Conservation (phyloP, 1,140 invertebrate genomes). For the Platyscapa corneri region DNA sequence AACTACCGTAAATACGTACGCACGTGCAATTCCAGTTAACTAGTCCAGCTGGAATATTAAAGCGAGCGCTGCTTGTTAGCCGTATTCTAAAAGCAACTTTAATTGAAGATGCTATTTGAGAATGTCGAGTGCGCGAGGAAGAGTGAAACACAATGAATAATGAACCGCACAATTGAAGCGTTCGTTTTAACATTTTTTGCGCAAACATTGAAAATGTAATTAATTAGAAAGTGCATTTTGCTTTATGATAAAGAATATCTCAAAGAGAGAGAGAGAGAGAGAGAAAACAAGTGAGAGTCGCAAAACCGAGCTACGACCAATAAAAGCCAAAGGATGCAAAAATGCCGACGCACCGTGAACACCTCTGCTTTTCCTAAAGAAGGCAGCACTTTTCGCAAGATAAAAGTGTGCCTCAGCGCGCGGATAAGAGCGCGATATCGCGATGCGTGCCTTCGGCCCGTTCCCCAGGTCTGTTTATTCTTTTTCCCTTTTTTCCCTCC, state of each 20-base stretch:
- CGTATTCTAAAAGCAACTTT: background rate
- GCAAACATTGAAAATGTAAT: no score
- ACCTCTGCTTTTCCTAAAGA: background rate
- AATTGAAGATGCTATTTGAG: background rate
- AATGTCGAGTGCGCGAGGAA: background rate
- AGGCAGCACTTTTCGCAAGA: background rate
- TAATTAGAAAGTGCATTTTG: background rate
- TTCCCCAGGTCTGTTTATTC: background rate
- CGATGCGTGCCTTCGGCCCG: background rate
- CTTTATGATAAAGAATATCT: no score
- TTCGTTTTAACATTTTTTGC: no score
- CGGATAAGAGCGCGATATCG: background rate
- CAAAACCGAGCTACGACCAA: no score
- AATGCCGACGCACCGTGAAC: background rate
- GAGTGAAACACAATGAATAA: background rate
- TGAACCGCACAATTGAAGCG: background rate
- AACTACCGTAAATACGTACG: background rate
- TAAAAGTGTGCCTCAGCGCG: background rate
- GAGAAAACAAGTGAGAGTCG: no score
- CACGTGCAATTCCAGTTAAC: background rate
- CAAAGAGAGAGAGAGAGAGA: no score
- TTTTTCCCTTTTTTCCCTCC: background rate
- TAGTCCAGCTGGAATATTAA: background rate
- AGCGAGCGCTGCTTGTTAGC: background rate
- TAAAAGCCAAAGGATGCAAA: no score